Evolutionary conservation across 2,113 vertebrate genomes (phyloP).

Genomic region (Eleginops maclovinus): DNA sequence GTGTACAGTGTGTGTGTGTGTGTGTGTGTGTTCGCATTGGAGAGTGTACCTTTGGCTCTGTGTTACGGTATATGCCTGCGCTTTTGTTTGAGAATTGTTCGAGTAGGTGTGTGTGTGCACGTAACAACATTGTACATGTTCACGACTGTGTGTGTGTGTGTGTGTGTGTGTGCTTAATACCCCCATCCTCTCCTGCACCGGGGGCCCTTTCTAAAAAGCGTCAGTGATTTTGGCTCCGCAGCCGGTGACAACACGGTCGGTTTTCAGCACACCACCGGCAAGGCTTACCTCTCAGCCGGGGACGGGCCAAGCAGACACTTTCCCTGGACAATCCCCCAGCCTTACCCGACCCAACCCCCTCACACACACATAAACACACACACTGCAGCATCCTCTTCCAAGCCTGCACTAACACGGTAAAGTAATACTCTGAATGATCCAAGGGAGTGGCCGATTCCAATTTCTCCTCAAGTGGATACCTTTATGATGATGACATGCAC

Average conservation of each 20-base stretch:
- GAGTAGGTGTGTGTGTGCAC: constrained; percentile 49
- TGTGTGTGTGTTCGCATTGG: constrained; percentile 34
- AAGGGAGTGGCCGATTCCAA: constrained; percentile 52
- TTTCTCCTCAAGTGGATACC: constrained; percentile 62
- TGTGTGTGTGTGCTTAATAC: constrained; percentile 59
- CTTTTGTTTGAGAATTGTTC: constrained; percentile 74
- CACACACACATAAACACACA: constrained; percentile 31
- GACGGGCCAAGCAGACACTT: constrained; percentile 72
- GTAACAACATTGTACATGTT: constrained; percentile 46
- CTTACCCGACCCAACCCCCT: constrained; percentile 14
- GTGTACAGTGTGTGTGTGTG: constrained; percentile 19
- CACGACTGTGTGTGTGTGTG: constrained; percentile 25
- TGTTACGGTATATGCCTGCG: constrained; percentile 67
- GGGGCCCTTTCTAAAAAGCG: constrained; percentile 61
- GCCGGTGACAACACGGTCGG: constrained; percentile 54
- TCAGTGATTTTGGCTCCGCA: constrained; percentile 70
- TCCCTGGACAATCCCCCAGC: constrained; percentile 61
- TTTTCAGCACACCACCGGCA: constrained; percentile 69
- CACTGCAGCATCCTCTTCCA: constrained; percentile 51
- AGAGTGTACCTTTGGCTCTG: constrained; percentile 71
- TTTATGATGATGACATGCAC: constrained; percentile 37
- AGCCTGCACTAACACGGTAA: constrained; percentile 54
- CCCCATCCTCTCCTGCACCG: constrained; percentile 59
- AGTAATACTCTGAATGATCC: constrained; percentile 66
- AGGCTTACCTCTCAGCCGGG: constrained; percentile 68